Evolutionary conservation across 1,140 invertebrate genomes (phyloP).

Genomic region (Liolophura sinensis): DNA sequence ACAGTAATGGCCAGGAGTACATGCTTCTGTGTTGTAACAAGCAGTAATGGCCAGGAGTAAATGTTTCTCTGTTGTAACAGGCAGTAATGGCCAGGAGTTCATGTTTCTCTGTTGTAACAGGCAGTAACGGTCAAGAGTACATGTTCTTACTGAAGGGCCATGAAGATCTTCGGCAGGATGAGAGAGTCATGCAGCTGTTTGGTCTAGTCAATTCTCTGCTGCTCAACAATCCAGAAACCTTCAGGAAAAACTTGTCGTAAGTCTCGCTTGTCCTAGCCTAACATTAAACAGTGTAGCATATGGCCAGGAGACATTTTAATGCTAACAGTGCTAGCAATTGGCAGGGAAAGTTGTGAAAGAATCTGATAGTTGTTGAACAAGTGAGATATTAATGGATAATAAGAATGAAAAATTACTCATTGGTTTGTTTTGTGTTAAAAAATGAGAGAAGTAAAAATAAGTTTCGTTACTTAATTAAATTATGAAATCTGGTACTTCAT

Average conservation of each 20-base stretch:
- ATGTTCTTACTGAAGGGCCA: slow-evolving; percentile 99
- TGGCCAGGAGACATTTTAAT: no score
- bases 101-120: slow-evolving; percentile 55
- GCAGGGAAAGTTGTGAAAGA: no score
- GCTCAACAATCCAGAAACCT: slow-evolving; percentile 92
- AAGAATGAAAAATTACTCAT: no score
- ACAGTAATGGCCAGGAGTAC: slow-evolving; percentile 60
- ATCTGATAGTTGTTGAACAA: no score
- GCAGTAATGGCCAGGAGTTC: background rate
- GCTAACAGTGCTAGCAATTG: no score
- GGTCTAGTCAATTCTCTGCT: slow-evolving; percentile 96
- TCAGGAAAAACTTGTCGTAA: slow-evolving; percentile 86
- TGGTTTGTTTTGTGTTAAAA: no score
- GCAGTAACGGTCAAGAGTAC: slow-evolving; percentile 96
- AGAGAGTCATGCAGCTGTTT: slow-evolving; percentile 99
- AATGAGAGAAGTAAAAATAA: no score
- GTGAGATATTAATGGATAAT: no score
- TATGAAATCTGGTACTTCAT: no score
- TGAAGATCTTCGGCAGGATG: slow-evolving; percentile 98
- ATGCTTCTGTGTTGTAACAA: slow-evolving; percentile 55
- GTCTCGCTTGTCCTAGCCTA: slow-evolving; percentile 17
- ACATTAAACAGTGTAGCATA: no score
- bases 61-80: slow-evolving; percentile 70
- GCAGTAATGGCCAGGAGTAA: slow-evolving; percentile 96
- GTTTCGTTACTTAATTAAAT: no score